Base-by-base conservation (phyloP, 1,140 invertebrate genomes). In the Zaprionus vittiger region DNA sequence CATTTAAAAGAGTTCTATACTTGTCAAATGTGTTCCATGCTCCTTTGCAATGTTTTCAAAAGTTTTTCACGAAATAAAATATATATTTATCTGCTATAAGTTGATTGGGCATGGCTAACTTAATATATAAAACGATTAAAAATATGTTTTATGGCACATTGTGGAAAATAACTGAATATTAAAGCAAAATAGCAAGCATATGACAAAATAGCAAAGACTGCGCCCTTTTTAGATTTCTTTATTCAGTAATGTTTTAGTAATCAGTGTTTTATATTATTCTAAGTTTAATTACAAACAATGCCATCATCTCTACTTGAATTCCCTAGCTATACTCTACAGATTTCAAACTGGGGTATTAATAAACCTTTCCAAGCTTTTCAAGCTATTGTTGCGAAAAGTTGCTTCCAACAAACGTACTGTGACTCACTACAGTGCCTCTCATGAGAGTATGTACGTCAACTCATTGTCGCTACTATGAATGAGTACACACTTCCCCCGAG, bases 391-490 rank as follows among this genome's bases (percentile, higher is more conserved):
- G 20, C 20, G 5, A 15, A 52, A 31, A 38, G 20, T 52, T 64
- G 17, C 47, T 28, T 26, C 11, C 31, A 62, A 55, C 17, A n/a
- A 28, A 63, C 52, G n/a, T 12, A 54, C 49, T 70, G n/a, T 47
- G 62, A 72, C 2, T 56, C 61, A 22, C 22, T 28, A 24, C 54
- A 44, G 37, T 26, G 20, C 28, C 41, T 37, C 49, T 37, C 54
- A 12, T 41, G 2, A 52, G 11, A 44, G 20, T 64, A 44, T 31
- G 15, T 31, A 20, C 17, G 12, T 59, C 28, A 60, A 60, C 20
- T 17, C 20, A 14, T 44, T n/a, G 26, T 12, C 4, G 15, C 11
- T 44, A 17, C 6, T 2, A 6, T 44, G n/a, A n/a, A 38, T 31
- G 49, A 34, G 7, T 55, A 69, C 38, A 52, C 22, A 12, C 47